Conservation (phyloP, 1,140 invertebrate genomes). For the Drosophila subpulchrella region DNA sequence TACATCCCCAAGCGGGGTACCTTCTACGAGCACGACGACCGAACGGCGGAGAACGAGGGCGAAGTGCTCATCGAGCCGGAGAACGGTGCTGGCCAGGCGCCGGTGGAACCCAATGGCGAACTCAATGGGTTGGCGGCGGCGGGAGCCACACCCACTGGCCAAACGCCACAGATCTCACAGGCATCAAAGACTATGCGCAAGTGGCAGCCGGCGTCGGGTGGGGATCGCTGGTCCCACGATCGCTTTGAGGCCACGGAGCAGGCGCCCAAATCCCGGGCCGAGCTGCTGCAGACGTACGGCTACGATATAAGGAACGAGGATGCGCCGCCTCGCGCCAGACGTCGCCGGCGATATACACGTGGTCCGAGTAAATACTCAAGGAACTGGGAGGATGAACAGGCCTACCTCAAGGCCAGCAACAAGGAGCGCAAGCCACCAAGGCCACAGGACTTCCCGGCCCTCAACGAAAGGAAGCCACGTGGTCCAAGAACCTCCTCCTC, state of each 20-base stretch:
- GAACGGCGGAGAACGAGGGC: slow-evolving; percentile 89
- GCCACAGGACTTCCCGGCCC: slow-evolving; percentile 84
- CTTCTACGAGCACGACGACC: slow-evolving; percentile 98
- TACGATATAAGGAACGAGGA: slow-evolving; percentile 98
- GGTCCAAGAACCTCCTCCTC: slow-evolving; percentile 41
- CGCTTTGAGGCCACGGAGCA: slow-evolving; percentile 91
- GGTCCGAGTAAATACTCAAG: slow-evolving; percentile 96
- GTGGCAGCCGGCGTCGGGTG: slow-evolving; percentile 84
- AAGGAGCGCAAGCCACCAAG: slow-evolving; percentile 72
- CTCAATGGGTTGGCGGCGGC: slow-evolving; percentile 55
- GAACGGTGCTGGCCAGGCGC: slow-evolving; percentile 27
- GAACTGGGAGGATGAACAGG: slow-evolving; percentile 96
- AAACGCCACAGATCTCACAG: slow-evolving; percentile 64
- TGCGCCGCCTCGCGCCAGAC: slow-evolving; percentile 93
- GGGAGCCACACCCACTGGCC: slow-evolving; percentile 42
- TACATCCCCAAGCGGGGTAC: slow-evolving; percentile 98
- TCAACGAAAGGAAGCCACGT: slow-evolving; percentile 70
- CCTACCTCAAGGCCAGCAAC: slow-evolving; percentile 87
- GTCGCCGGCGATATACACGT: slow-evolving; percentile 93
- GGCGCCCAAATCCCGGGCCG: slow-evolving; percentile 93
- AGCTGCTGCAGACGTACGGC: slow-evolving; percentile 95
- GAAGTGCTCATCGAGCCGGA: slow-evolving; percentile 38
- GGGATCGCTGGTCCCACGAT: slow-evolving; percentile 94
- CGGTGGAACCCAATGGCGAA: slow-evolving; percentile 33
- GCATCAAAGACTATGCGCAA: slow-evolving; percentile 85